A percentile compares a stretch with the other conserved stretches of the same genome.
These are phyloP conservation scores for Limenitis camilla DNA, from an alignment of 2,888 invertebrate species.

Conservation along the genomic window DNA sequence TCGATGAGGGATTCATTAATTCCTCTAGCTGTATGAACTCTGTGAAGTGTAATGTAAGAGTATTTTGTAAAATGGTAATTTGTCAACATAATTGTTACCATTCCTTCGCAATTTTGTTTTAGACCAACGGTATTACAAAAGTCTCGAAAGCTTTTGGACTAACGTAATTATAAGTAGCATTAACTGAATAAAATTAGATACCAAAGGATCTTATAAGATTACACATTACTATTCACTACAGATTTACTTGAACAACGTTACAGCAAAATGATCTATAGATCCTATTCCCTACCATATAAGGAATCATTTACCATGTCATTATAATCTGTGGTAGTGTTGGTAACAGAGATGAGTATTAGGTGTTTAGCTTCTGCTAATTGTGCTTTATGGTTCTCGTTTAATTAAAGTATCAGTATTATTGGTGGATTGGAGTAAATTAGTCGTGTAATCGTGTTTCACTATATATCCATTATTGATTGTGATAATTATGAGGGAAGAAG, in stretches of 20 bases:
- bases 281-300: slow-evolving; percentile 2
- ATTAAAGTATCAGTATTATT: slow-evolving; percentile 14
- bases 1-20: no score
- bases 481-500: no score
- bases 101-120: no score
- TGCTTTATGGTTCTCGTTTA: slow-evolving; percentile 19
- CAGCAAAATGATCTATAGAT: not conserved
- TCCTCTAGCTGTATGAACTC: no score
- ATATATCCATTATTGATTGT: not conserved
- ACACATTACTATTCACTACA: slow-evolving; percentile 18
- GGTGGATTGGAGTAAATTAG: slow-evolving; percentile 6
- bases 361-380: slow-evolving; percentile 20
- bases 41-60: no score
- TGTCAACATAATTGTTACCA: no score
- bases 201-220: not conserved
- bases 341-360: slow-evolving; percentile 19
- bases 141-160: no score
- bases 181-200: no score
- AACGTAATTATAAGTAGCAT: no score
- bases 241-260: slow-evolving; percentile 1
- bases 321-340: not conserved
- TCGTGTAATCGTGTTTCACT: slow-evolving; percentile 6
- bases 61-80: no score
- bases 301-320: slow-evolving; percentile 1
- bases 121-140: no score